Evolutionary conservation across 2,888 invertebrate genomes (phyloP).

Genomic region (Taenaris catops): DNA sequence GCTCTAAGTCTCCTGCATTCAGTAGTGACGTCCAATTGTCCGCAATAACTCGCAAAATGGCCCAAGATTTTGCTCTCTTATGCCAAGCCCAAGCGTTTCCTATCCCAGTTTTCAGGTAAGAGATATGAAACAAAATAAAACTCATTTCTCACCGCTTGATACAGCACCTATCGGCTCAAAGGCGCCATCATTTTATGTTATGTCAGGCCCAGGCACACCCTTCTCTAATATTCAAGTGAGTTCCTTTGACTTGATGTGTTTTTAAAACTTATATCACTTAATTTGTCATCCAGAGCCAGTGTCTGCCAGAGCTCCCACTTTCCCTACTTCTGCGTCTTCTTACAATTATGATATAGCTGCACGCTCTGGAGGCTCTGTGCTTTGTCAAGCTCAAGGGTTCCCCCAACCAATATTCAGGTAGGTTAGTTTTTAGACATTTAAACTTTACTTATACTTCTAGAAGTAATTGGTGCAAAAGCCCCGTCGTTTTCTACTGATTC

Average conservation of each 20-base stretch:
- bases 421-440: slow-evolving; percentile 37
- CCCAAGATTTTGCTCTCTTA: slow-evolving; percentile 83
- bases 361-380: slow-evolving; percentile 62
- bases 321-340: slow-evolving; percentile 70
- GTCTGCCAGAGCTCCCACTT: slow-evolving; percentile 69
- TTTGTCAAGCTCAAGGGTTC: slow-evolving; percentile 79
- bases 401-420: slow-evolving; percentile 86
- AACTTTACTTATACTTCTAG: slow-evolving; percentile 44
- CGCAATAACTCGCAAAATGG: slow-evolving; percentile 82
- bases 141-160: slow-evolving; percentile 36
- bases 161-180: slow-evolving; percentile 82
- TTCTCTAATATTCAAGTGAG: slow-evolving; percentile 84
- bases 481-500: slow-evolving; percentile 82
- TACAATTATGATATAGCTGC: slow-evolving; percentile 66
- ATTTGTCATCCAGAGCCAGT: slow-evolving; percentile 67
- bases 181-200: slow-evolving; percentile 78
- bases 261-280: slow-evolving; percentile 5
- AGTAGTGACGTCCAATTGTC: slow-evolving; percentile 84
- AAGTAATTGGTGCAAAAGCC: slow-evolving; percentile 82
- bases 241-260: slow-evolving; percentile 24
- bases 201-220: slow-evolving; percentile 86
- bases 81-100: slow-evolving; percentile 90
- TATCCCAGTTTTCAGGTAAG: slow-evolving; percentile 79
- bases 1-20: slow-evolving; percentile 86
- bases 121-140: slow-evolving; percentile 29